Conservation (phyloP, 2,797 vertebrate species). For the Notoglanidium macrostoma region DNA sequence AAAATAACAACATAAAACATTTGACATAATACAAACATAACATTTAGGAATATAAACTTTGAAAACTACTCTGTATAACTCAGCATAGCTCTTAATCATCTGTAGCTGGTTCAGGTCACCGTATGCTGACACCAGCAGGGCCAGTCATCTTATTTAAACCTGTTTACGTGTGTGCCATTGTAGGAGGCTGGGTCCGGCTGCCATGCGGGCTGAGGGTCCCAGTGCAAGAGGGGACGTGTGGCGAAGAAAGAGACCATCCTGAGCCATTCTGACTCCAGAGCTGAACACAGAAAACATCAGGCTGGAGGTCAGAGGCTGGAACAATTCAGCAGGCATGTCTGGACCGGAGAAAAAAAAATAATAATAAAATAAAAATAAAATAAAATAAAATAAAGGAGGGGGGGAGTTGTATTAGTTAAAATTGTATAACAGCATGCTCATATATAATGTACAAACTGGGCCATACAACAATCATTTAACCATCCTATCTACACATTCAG, state of each 20-base stretch:
- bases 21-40: slow-evolving; percentile 17
- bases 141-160: slow-evolving; percentile 1
- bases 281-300: slow-evolving; percentile 65
- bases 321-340: slow-evolving; percentile 50
- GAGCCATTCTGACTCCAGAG: slow-evolving; percentile 16
- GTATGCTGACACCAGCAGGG: background rate
- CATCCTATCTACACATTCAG: background rate
- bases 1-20: slow-evolving; percentile 10
- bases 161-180: slow-evolving; percentile 39
- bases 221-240: slow-evolving; percentile 36
- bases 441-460: background rate
- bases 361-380: background rate
- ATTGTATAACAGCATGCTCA: background rate
- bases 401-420: background rate
- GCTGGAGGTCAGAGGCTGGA: slow-evolving; percentile 31
- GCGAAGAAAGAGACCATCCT: slow-evolving; percentile 23
- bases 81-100: background rate
- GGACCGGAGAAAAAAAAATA: slow-evolving; percentile 27
- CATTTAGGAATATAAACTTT: too few relatives aligned
- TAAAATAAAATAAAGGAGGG: slow-evolving; percentile 24
- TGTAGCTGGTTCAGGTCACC: background rate
- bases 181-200: slow-evolving; percentile 34
- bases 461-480: background rate
- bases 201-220: slow-evolving; percentile 56
- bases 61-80: background rate